Evolutionary conservation across 2,113 vertebrate genomes (phyloP).

Genomic region (Oxyruncus cristatus): DNA sequence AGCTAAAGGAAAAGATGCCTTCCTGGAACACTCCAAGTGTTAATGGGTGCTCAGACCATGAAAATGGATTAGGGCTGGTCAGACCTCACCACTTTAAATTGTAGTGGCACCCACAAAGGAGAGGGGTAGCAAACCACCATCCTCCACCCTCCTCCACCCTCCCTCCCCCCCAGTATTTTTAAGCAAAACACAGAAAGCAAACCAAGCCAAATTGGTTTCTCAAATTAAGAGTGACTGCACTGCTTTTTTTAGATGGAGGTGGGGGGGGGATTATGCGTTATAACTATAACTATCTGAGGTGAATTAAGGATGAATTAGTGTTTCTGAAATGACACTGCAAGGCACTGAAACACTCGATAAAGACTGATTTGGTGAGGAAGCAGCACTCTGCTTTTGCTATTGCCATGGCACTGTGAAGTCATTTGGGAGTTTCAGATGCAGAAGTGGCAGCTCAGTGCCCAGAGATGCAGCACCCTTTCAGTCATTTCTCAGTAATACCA

Average conservation of each 20-base stretch:
- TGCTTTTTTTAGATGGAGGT: neutral
- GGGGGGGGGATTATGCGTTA: neutral
- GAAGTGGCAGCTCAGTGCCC: neutral
- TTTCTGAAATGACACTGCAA: neutral
- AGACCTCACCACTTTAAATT: neutral
- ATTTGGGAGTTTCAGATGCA: neutral
- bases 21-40: neutral
- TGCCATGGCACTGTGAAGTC: neutral
- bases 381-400: neutral
- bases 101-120: neutral
- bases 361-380: neutral
- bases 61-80: neutral
- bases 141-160: neutral
- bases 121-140: neutral
- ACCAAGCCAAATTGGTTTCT: neutral
- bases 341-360: neutral
- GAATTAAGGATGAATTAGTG: constrained; percentile 9
- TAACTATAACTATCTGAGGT: neutral
- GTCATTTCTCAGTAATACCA: neutral
- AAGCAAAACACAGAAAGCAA: neutral
- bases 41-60: neutral
- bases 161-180: neutral
- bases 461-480: neutral
- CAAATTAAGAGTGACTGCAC: neutral
- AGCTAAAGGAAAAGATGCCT: neutral